Base-by-base conservation (phyloP, 2,113 vertebrate genomes). In the Pangasianodon gigas region DNA sequence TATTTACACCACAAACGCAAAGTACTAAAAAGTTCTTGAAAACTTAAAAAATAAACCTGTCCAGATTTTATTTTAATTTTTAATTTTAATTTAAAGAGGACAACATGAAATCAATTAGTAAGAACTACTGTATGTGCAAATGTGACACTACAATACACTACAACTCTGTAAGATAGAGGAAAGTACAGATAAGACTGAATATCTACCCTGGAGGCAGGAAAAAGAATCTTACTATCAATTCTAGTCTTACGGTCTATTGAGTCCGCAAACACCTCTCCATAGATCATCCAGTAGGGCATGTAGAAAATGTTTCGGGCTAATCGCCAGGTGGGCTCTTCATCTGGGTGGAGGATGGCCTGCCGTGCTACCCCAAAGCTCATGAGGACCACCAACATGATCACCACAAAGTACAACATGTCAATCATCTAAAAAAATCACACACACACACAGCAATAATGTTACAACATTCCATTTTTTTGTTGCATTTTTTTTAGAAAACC, bases 201-300 rank as follows among this genome's bases (percentile, higher is more conserved):
- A 96, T 97, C 97, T 96, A 97, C 97, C 96, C 96, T 93, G 90
- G 97, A 97, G 97, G 96, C 97, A 97, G 97, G 96, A 98, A 98
- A 97, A 96, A 97, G 96, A 97, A 95, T 97, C 98, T 99, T 99
- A 99, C 98, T 99, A 99, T 99, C 95, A 97, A 99, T 95, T 99
- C 98, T 98, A 98, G 95, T 99, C 98, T 99, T 99, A 99, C 98
- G 98, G 98, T 99, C 98, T 97, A 99, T 99, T 97, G 98, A 98
- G 96, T 99, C 98, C 90, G 98, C 98, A 97, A 99, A 99, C 97
- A 99, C 98, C 95, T 99, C 98, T 91, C 98, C 98, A 7, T 99
- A 99, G 96, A 99, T 99, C 98, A 99, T 99, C 98, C 98, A 99
- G 94, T 99, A 99, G 56, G 98, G 98, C 98, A 99, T 99, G 94